Conservation (phyloP, 2,113 vertebrate species). For the Poeciliopsis occidentalis region DNA sequence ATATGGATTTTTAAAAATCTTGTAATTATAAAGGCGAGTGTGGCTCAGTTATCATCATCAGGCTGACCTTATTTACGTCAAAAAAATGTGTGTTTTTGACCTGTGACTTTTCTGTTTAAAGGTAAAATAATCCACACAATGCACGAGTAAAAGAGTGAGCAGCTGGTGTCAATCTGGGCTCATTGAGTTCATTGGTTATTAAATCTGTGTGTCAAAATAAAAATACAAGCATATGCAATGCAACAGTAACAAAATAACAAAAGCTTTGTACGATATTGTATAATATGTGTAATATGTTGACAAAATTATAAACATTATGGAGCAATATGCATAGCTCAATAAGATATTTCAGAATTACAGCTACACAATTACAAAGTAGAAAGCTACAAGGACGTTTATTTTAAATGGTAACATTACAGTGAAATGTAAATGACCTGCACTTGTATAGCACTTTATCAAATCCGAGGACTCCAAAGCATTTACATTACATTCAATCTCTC, state of each 20-base stretch:
- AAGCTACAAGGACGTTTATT: background rate
- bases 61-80: slow-evolving; percentile 57
- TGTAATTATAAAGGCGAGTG: slow-evolving; percentile 22
- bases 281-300: background rate
- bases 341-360: background rate
- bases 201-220: slow-evolving; percentile 37
- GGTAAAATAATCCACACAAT: slow-evolving; percentile 63
- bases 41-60: slow-evolving; percentile 69
- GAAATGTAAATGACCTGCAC: too few species aligned
- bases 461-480: too few species aligned
- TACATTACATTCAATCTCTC: too few species aligned
- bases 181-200: slow-evolving; percentile 32
- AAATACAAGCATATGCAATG: slow-evolving; percentile 2
- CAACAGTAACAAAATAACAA: slow-evolving; percentile 9
- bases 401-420: background rate
- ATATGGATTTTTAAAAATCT: slow-evolving; percentile 1
- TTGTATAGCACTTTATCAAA: too few species aligned
- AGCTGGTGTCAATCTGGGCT: slow-evolving; percentile 62
- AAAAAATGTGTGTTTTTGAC: slow-evolving; percentile 65
- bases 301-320: too few species aligned
- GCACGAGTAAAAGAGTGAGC: slow-evolving; percentile 33
- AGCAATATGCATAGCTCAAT: background rate
- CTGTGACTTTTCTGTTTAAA: slow-evolving; percentile 57
- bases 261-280: background rate
- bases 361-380: background rate